Base-by-base conservation (phyloP, 2,797 vertebrate species). In the Enteromius fasciolatus region DNA sequence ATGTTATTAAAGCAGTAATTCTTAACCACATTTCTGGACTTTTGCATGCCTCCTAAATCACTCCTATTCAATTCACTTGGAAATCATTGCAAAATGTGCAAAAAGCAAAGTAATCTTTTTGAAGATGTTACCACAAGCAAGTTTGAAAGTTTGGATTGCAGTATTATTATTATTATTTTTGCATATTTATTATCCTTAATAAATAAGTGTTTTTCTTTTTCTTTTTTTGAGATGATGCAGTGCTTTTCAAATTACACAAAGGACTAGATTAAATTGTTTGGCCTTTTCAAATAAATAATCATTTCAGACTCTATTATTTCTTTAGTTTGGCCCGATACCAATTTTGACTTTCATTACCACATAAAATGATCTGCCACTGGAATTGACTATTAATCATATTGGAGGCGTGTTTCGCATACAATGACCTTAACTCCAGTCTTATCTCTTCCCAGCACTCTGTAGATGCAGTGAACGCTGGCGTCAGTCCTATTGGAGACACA, bases 381-480 rank as follows among this genome's bases (percentile, higher is more conserved):
- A 36, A 23, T 36, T 14, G 28, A 52, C 18, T 48, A 36, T 67
- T 50, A 23, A 78, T 78, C 76, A 67, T 66, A 23, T 36, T 12
- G 0, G 50, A 36, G 46, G 20, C 1, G 3, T 78, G 46, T n/a
- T 23, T 14, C 68, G 73, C 50, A 63, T 48, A 57, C 17, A 76
- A 14, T 82, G 25, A 66, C n/a, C 23, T 66, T 41, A 33, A 67
- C 50, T 4, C 64, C 17, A 41, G 23, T 75, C 20, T 74, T 48
- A 36, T 85, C 3, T 86, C 23, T 88, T 86, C 86, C 2, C 91
- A 99, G 98, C 96, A 95, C 84, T 97, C 97, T 75, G 94, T 98
- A 63, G 97, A 97, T 9, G 97, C 98, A 48, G 96, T 97, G 85
- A 97, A 95, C 0, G 97, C 96, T 0, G 98, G 98, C 73, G 98